Evolutionary conservation across 2,797 vertebrate species (phyloP), one percentile per base, ranked within the genome.

Genomic region (Lutjanus campechanus): DNA sequence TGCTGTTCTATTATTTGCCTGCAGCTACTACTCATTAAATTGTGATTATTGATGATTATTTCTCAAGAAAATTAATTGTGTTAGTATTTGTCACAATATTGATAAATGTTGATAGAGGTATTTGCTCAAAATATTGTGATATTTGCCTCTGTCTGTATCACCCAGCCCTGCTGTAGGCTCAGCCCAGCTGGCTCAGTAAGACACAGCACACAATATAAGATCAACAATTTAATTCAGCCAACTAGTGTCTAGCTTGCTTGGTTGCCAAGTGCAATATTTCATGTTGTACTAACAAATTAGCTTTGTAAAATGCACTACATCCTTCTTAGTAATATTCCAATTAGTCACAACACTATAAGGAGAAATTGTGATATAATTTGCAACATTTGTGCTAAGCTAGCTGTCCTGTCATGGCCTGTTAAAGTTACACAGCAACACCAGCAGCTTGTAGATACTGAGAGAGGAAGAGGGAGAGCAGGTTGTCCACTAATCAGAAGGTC

Each of bases 291-390:
- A 60, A 15, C 19, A 13, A 43, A 69, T 58, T 36, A 69, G 22
- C 29, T 8, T 53, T 56, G 5, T 67, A 43, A 76, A 76, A 59
- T 13, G 69, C n/a, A 60, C 55, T 20, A 40, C 22, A 55, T 46
- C 43, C 8, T 44, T 59, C 11, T n/a, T 25, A 62, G 20, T 25
- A 73, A 19, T 44, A 53, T 63, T 69, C 79, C n/a, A 68, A 22
- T 20, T 50, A 20, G 17, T 50, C 36, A 36, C n/a, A 44, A 19
- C 0, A 7, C 43, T 9, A 36, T 36, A 11, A 46, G 3, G 53
- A 5, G 17, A 79, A 9, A 15, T 59, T 66, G 46, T 43, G 41
- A 69, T 20, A 56, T 7, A 61, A 65, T 77, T 61, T 81, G 47
- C 19, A 44, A 47, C 40, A 67, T 60, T 40, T 68, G 5, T 49